Evolutionary conservation across 2,113 vertebrate genomes (phyloP).

Genomic region (Pipra filicauda): DNA sequence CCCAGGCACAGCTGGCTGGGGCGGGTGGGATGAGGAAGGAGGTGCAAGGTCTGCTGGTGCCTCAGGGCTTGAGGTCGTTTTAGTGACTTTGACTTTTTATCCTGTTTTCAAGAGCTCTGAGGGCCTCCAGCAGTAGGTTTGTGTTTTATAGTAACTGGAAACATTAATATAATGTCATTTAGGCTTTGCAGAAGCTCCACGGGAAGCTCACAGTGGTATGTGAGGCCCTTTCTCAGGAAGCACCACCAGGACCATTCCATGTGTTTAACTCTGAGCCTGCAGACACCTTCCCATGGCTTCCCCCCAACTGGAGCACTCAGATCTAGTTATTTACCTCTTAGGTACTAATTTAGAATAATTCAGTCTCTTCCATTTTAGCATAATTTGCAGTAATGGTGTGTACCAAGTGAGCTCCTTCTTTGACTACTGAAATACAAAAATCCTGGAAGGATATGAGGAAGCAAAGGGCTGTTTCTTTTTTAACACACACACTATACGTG

Average conservation of each 20-base stretch:
- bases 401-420: not conserved
- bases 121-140: not conserved
- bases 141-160: not conserved
- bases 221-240: not conserved
- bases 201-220: not conserved
- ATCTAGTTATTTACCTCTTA: not conserved
- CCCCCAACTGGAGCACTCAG: not conserved
- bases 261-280: not conserved
- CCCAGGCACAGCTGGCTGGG: not conserved
- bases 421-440: not conserved
- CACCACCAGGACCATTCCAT: not conserved
- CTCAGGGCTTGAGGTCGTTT: not conserved
- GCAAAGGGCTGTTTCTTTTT: not conserved
- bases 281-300: not conserved
- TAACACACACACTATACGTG: not conserved
- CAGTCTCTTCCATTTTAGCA: not conserved
- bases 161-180: not conserved
- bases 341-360: not conserved
- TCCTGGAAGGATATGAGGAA: not conserved
- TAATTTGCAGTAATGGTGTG: not conserved
- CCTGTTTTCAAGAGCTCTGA: not conserved
- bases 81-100: not conserved
- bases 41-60: not conserved
- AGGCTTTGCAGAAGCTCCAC: not conserved
- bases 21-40: not conserved